phyloP scores from a whole-genome alignment of 2,888 invertebrate genomes.

The Pandemis cinnamomeana region DNA sequence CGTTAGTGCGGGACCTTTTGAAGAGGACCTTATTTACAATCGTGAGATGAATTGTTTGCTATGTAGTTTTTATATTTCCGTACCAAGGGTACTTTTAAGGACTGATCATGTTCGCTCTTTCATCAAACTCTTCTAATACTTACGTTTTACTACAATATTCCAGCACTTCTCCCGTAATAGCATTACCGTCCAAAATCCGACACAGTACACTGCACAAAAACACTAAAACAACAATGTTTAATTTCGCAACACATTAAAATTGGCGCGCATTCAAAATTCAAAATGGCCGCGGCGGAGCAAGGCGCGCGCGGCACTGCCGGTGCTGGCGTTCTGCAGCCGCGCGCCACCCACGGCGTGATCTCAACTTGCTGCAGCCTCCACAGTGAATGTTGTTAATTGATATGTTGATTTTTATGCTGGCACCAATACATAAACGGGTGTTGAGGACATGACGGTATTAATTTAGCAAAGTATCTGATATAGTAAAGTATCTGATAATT shows the following conservation, averaged over 20 bases:
- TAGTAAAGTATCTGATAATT: too few relatives aligned
- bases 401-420: constrained; percentile 32
- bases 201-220: neutral
- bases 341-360: constrained; percentile 37
- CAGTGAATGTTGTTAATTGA: constrained; percentile 39
- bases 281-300: constrained; percentile 57
- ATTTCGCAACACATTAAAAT: constrained; percentile 40
- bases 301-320: constrained; percentile 64
- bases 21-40: too few relatives aligned
- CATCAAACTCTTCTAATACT: constrained; percentile 46
- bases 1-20: too few relatives aligned
- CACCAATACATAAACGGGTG: constrained; percentile 31
- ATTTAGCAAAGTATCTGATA: too few relatives aligned
- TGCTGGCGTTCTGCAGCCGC: constrained; percentile 24
- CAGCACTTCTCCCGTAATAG: constrained; percentile 49
- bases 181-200: constrained; percentile 52
- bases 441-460: neutral
- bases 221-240: constrained; percentile 7
- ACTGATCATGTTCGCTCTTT: neutral
- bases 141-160: constrained; percentile 57
- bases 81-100: too few relatives aligned
- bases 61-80: too few relatives aligned
- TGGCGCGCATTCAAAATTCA: constrained; percentile 50
- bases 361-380: constrained; percentile 58
- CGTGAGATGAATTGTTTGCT: too few relatives aligned